A percentile compares a stretch with the other conserved stretches of the same genome.
These are phyloP conservation scores for Lichenostomus cassidix DNA, from an alignment of 2,113 vertebrate genomes.

Conservation along the genomic window DNA sequence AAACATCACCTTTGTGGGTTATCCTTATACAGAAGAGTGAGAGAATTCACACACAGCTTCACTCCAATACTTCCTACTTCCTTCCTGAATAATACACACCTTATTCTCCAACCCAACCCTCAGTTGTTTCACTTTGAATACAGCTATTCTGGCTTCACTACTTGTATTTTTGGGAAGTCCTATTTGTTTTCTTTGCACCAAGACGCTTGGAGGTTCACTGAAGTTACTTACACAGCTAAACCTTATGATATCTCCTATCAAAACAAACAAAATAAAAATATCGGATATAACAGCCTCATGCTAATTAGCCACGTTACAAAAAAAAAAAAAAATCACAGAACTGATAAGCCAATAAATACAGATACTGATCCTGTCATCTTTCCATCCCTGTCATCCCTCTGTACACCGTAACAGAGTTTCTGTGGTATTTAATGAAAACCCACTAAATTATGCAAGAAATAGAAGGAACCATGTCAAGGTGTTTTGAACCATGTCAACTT, in stretches of 20 bases:
- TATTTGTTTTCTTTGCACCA: neutral
- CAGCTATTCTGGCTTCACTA: neutral
- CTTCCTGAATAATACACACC: neutral
- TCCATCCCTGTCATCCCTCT: neutral
- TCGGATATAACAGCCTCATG: neutral
- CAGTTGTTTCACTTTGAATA: neutral
- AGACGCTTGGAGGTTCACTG: neutral
- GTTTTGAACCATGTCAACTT: neutral
- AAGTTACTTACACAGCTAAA: neutral
- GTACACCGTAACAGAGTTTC: neutral
- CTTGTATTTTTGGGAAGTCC: neutral
- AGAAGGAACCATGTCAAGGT: neutral
- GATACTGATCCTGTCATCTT: neutral
- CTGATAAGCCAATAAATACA: neutral
- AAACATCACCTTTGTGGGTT: neutral
- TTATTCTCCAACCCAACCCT: neutral
- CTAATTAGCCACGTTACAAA: neutral
- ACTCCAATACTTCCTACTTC: neutral
- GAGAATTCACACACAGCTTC: neutral
- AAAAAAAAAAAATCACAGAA: neutral
- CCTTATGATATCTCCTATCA: neutral
- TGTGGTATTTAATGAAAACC: neutral
- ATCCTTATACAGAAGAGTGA: neutral
- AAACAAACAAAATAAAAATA: neutral
- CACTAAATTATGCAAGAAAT: neutral